These are phyloP conservation scores for Theocolax elegans DNA, from an alignment of 1,140 invertebrate species.

Conservation along the genomic window DNA sequence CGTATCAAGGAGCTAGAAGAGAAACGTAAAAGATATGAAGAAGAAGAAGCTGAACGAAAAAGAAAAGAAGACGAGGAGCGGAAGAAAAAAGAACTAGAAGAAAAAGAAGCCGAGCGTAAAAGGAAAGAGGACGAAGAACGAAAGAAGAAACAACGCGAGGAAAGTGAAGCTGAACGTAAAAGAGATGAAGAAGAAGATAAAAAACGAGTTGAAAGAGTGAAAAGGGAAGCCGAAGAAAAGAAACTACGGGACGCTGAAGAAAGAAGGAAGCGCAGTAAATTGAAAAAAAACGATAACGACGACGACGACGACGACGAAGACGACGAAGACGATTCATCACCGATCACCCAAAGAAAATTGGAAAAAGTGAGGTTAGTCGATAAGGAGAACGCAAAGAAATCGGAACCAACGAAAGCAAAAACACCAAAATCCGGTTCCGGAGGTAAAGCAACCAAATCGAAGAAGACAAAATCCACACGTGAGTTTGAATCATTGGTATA, in stretches of 20 bases:
- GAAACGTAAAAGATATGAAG: conserved; percentile 16
- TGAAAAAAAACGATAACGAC: conserved; percentile 4
- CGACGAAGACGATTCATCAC: conserved; percentile 30
- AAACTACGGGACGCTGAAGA: conserved; percentile 25
- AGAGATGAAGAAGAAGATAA: conserved; percentile 34
- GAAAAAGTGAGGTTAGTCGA: conserved; percentile 60
- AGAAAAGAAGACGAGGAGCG: conserved; percentile 35
- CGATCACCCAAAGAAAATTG: conserved; percentile 45
- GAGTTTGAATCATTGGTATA: conserved; percentile 43
- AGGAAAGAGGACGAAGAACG: conserved; percentile 31
- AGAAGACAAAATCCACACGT: conserved; percentile 40
- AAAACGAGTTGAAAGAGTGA: conserved; percentile 10
- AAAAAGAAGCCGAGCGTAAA: conserved; percentile 15
- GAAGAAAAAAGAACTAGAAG: conserved; percentile 4
- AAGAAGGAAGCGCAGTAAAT: neutral
- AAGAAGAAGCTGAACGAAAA: conserved; percentile 18
- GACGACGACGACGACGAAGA: conserved; percentile 31
- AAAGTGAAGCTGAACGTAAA: conserved; percentile 11
- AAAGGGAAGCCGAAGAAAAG: conserved; percentile 26
- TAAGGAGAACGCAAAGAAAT: conserved; percentile 55
- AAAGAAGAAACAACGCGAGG: conserved; percentile 19
- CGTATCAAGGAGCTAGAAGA: conserved; percentile 24
- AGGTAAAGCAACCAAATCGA: conserved; percentile 27
- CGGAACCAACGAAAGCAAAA: conserved; percentile 26
- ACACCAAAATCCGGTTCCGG: conserved; percentile 43